Percentiles rank a stretch among this genome's conserved stretches.
These are phyloP conservation scores for Gymnothorax reevesii DNA, from an alignment of 2,797 vertebrate species.

Conservation along the genomic window DNA sequence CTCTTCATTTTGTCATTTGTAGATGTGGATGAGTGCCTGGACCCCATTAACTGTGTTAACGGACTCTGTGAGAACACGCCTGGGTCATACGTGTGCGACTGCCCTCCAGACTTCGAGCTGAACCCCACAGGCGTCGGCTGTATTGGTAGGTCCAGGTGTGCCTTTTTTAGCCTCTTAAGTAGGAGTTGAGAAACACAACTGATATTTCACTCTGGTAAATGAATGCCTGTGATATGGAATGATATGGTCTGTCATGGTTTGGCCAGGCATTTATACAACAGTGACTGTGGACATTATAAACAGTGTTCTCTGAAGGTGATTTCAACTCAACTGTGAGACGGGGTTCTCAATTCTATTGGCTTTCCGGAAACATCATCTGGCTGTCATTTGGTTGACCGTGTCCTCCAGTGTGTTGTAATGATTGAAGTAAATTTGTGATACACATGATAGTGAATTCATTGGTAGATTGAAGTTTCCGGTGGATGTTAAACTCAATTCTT, in stretches of 20 bases:
- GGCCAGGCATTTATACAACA: background rate
- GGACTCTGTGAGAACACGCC: constrained; percentile 57
- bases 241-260: background rate
- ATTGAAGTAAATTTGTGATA: background rate
- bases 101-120: constrained; percentile 55
- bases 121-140: constrained; percentile 59
- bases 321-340: background rate
- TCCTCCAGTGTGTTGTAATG: background rate
- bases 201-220: background rate
- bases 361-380: background rate
- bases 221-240: constrained; percentile 10
- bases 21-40: constrained; percentile 61
- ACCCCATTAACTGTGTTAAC: constrained; percentile 59
- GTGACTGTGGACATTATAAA: background rate
- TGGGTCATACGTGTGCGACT: constrained; percentile 59
- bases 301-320: background rate
- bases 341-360: background rate
- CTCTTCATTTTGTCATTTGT: background rate
- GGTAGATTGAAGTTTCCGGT: too few relatives aligned
- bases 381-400: background rate
- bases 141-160: constrained; percentile 48
- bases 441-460: too few relatives aligned
- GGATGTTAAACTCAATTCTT: too few relatives aligned
- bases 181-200: background rate
- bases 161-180: background rate